Evolutionary conservation across 2,888 invertebrate genomes (phyloP).

Genomic region (Phania funesta): DNA sequence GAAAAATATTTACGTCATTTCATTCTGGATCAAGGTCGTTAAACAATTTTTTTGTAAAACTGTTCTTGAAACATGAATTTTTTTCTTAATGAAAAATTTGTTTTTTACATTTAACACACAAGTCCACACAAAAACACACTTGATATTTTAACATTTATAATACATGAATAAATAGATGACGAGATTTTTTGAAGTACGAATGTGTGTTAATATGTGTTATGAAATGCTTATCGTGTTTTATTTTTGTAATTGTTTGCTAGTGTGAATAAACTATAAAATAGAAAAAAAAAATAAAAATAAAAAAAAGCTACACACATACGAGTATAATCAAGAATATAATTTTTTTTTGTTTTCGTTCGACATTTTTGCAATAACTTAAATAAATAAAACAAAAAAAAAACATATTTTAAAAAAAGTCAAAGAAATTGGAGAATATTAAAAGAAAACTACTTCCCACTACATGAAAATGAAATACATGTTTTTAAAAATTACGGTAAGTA

Average conservation of each 20-base stretch:
- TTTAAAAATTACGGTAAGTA: constrained; percentile 48
- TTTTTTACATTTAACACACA: not conserved
- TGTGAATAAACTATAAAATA: constrained; percentile 33
- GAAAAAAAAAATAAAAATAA: constrained; percentile 4
- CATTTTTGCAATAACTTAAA: too few species aligned
- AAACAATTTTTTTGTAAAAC: not conserved
- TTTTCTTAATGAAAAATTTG: too few species aligned
- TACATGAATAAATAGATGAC: not conserved
- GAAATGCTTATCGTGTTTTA: constrained; percentile 37
- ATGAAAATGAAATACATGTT: constrained; percentile 31
- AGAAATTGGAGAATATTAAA: not conserved
- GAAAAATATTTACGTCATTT: constrained; percentile 17
- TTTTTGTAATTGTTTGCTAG: constrained; percentile 23
- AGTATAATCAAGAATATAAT: constrained; percentile 30
- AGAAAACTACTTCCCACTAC: not conserved
- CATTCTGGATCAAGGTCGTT: constrained; percentile 48
- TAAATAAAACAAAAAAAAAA: too few species aligned
- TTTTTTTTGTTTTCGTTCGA: not conserved
- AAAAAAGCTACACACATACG: too few species aligned
- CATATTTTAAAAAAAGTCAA: not conserved
- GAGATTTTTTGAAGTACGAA: not conserved
- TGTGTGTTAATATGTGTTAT: not conserved
- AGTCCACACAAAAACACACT: constrained; percentile 33
- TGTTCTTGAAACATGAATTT: too few species aligned
- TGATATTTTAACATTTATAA: constrained; percentile 24